Evolutionary conservation across 35 echinoderm and acorn worm genomes (phyloP), one percentile per base, ranked within the genome.

Genomic region (Lytechinus variegatus): DNA sequence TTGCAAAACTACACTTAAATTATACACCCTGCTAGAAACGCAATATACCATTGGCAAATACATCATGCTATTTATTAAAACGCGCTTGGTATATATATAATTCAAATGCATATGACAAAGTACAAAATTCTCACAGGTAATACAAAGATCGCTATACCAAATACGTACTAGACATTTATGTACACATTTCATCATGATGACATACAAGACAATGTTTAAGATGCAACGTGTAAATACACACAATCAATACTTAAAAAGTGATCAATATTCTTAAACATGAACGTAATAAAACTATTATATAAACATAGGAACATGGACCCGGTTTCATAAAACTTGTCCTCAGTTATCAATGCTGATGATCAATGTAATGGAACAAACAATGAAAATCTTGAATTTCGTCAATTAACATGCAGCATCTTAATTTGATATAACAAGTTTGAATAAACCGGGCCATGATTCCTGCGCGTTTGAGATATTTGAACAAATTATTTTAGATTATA

Each of bases 61-160:
- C 61, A 71, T 71, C 61, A 71, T 71, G 61, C 13, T 71, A 21
- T 21, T 71, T 21, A 44, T 44, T 44, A 44, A 44, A 16, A 71
- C 13, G 61, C 61, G 61, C 24, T 71, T 71, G 33, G 33, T 24
- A 71, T 71, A 66, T 71, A 66, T 56, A 71, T 71, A 13, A 71
- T 71, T 71, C 61, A 71, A 71, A 71, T 71, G 61, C 61, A 71
- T 71, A 71, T 71, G 61, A 71, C 61, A 71, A 71, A 71, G 61
- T 71, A 71, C 61, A 71, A 71, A 71, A 71, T 71, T 24, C 14
- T 71, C 61, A 71, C 61, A 4, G 14, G 12, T 71, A 71, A 24
- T 71, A 71, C 61, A 71, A 71, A 71, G 61, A 71, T 13, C 61
- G 61, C 61, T 71, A 71, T 71, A 71, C 61, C 61, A 71, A 71